Base-by-base conservation (phyloP, 2,113 vertebrate species). In the Colius striatus region DNA sequence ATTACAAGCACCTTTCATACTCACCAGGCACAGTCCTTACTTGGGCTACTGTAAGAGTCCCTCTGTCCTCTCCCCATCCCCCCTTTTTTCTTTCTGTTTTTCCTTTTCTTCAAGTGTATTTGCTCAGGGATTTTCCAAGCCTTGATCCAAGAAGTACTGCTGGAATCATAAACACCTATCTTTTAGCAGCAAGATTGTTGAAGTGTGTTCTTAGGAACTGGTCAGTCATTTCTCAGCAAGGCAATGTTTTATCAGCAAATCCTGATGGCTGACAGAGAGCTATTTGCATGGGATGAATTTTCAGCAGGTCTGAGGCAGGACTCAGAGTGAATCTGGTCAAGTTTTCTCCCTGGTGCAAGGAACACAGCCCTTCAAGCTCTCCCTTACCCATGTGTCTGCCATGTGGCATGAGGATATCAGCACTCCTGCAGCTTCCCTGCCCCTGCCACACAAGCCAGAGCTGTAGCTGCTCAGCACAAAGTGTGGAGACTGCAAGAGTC, bases 1-100 rank as follows among this genome's bases (percentile, higher is more conserved):
- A 10, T 32, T 29, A 9, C 1, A 1, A 66, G 30, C 0, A 1
- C 13, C 29, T 72, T 36, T 55, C 0, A 0, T 6, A 19, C 30
- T 70, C 76, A 53, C 41, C 27, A 90, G 23, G 23, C 18, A 10
- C 13, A 21, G 32, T 19, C 68, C 65, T 80, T 36, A 66, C 23
- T 32, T 54, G 45, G 50, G 63, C 58, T 88, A 47, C 45, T 66
- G 17, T 19, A 73, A 62, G n/a, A 81, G 3, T 10, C 16, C 2
- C 20, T 66, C 29, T 50, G 2, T 32, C 18, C 11, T n/a, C 26
- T 77, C 20, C n/a, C 13, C 14, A 23, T 3, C 2, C 16, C 1
- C 0, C 3, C 4, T 3, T 11, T 25, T 55, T 48, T 36, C 1
- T n/a, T 60, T 26, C 5, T 18, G 30, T 17, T 5, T 19, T 36